Evolutionary conservation across 1,140 invertebrate genomes (phyloP), one percentile per base, ranked within the genome.

Genomic region (Triops longicaudatus): DNA sequence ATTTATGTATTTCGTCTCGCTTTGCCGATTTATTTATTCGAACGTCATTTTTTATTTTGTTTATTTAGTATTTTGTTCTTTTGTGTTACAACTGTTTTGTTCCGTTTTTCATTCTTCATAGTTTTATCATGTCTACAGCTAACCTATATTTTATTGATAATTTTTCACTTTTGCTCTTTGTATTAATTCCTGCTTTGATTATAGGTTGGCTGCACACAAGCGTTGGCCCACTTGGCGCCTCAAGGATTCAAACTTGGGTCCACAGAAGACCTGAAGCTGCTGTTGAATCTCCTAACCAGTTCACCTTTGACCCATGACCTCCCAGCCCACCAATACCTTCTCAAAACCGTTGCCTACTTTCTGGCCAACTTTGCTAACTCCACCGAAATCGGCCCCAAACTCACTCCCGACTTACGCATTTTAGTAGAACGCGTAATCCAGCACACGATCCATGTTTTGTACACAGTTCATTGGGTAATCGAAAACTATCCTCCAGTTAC

Each of bases 381-480:
- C n/a, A 10, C 50, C 14, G 50, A 63, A 63, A 63, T 22, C 3
- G 50, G 50, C 50, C 17, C 22, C 10, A 63, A 22, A 72, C 78
- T 26, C 28, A 81, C 86, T 77, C 86, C 2, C 44, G 81, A 86
- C 72, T 80, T 86, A 28, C 84, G 83, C 44, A 81, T 83, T 41
- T 81, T 85, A 44, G 85, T 87, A 72, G 91, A 93, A 79, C 83
- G 88, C 43, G 86, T 93, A 22, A 83, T 93, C 10, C 86, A 84
- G 43, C 90, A 93, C 79, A 85, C 91, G 0, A 81, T 90, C 43
- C 89, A 90, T 82, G 82, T 93, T 50, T 81, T 94, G 27, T 92
- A 92, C 82, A 89, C 93, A 72, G 89, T 91, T 81, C 87, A 90
- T 26, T 91, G 93, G 82, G 88, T 94, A 72, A 88, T 93, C 73